A percentile compares a stretch with the other conserved stretches of the same genome.
These are phyloP conservation scores for Pseudomugil tenellus DNA, from an alignment of 2,797 vertebrate species.

Conservation along the genomic window DNA sequence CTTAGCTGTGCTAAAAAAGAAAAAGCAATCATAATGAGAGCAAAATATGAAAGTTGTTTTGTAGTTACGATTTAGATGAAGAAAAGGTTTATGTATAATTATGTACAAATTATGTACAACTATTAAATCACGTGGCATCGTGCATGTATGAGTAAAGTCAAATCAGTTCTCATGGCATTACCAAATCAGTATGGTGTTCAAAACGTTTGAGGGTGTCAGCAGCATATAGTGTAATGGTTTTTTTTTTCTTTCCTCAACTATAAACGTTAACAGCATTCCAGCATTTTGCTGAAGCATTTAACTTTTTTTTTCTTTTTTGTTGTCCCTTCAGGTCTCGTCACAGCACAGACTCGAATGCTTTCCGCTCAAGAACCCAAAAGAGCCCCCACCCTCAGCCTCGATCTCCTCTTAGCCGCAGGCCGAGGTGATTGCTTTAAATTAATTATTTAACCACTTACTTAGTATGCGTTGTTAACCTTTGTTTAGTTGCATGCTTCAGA, in stretches of 20 bases:
- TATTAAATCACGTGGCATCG: conserved; percentile 12
- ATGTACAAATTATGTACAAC: too few relatives aligned
- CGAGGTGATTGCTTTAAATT: conserved; percentile 84
- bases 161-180: conserved; percentile 33
- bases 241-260: background rate
- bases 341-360: conserved; percentile 87
- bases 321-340: conserved; percentile 87
- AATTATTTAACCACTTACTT: conserved; percentile 43
- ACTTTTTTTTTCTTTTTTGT: conserved; percentile 2
- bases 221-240: background rate
- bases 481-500: conserved; percentile 12
- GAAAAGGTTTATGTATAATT: conserved; percentile 42
- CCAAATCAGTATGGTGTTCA: conserved; percentile 42
- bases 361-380: conserved; percentile 86
- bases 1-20: conserved; percentile 12
- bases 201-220: conserved; percentile 11
- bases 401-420: conserved; percentile 89
- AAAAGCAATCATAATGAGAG: conserved; percentile 11
- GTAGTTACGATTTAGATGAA: conserved; percentile 14
- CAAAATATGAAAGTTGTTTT: conserved; percentile 31
- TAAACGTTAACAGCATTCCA: background rate
- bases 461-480: conserved; percentile 33
- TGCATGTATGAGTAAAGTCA: conserved; percentile 36
- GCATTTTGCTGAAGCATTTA: conserved; percentile 15
- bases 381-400: conserved; percentile 86